These are phyloP conservation scores for Iselma pallidipennis DNA, from an alignment of 2,888 invertebrate species.

Conservation along the genomic window DNA sequence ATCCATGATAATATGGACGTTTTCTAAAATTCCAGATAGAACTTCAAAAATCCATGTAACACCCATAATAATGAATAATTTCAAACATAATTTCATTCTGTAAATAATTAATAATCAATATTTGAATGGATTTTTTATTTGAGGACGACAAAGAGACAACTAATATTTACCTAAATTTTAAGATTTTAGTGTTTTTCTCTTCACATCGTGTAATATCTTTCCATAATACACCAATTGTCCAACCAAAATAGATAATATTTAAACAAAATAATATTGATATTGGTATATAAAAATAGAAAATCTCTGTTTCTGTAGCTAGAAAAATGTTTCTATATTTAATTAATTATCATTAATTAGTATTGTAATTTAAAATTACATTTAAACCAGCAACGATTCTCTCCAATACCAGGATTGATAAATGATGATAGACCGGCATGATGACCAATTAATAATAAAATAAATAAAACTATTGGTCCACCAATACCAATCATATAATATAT, in stretches of 20 bases:
- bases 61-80: constrained; percentile 71
- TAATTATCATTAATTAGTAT: background rate
- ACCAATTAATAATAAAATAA: constrained; percentile 59
- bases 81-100: constrained; percentile 67
- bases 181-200: constrained; percentile 58
- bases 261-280: constrained; percentile 61
- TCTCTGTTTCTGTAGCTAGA: constrained; percentile 62
- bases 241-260: constrained; percentile 63
- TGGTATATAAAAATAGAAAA: constrained; percentile 71
- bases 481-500: constrained; percentile 65
- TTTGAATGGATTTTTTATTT: background rate
- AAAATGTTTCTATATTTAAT: constrained; percentile 31
- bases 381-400: constrained; percentile 67
- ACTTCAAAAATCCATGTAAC: constrained; percentile 74
- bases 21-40: constrained; percentile 51
- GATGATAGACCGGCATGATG: constrained; percentile 52
- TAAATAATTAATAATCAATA: constrained; percentile 40
- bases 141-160: too few relatives aligned
- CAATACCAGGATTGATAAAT: constrained; percentile 50
- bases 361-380: constrained; percentile 56
- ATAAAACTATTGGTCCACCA: constrained; percentile 61
- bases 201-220: constrained; percentile 59
- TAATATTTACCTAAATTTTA: constrained; percentile 62
- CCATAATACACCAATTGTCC: constrained; percentile 65
- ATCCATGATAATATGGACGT: constrained; percentile 30